phyloP scores from a whole-genome alignment of 2,888 invertebrate genomes.

The Acanthosepion lycidas region DNA sequence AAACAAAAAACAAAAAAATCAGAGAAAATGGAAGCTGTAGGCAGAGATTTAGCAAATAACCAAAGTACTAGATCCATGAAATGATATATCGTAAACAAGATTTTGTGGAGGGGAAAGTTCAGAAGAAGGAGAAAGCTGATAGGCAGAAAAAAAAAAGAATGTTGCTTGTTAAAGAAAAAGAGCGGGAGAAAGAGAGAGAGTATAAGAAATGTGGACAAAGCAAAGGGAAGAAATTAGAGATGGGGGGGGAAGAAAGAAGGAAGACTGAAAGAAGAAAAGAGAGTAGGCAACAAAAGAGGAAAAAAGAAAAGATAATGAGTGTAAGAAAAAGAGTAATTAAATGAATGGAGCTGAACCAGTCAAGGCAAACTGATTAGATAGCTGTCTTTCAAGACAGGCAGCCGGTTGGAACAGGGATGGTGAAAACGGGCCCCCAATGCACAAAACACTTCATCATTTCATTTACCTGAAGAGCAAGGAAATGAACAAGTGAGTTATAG shows the following conservation, averaged over 20 bases:
- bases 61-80: neutral
- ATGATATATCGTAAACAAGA: neutral
- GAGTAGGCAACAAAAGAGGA: neutral
- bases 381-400: neutral
- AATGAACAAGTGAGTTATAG: conserved; percentile 33
- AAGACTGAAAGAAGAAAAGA: neutral
- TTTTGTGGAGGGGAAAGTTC: neutral
- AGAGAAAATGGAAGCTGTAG: no score
- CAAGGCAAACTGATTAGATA: conserved; percentile 8
- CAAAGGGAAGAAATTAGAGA: neutral
- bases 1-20: no score
- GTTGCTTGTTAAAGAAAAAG: neutral
- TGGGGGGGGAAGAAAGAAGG: neutral
- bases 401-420: neutral
- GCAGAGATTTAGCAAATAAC: neutral
- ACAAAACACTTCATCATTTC: conserved; percentile 23
- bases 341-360: neutral
- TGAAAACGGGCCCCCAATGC: neutral
- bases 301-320: neutral
- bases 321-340: neutral
- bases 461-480: conserved; percentile 10
- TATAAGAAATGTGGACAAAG: no score
- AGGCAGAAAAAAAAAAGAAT: neutral
- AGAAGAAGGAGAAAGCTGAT: neutral
- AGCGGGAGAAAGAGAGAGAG: neutral